phyloP scores from a whole-genome alignment of 2,888 invertebrate species.

The Caprella mutica region DNA sequence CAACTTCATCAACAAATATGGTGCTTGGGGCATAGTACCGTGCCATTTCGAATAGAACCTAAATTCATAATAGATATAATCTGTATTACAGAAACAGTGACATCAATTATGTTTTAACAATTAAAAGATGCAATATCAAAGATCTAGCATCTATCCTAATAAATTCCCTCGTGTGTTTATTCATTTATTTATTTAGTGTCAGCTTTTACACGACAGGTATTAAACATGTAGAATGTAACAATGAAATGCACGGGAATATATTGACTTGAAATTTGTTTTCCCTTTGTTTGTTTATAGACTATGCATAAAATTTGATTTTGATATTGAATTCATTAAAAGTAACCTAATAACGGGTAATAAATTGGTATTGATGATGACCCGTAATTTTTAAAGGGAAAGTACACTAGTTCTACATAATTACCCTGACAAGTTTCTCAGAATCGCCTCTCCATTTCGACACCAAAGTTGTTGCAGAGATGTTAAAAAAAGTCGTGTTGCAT shows the following conservation, averaged over 20 bases:
- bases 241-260: no score
- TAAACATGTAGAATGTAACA: no score
- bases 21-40: conserved; percentile 72
- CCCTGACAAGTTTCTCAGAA: conserved; percentile 81
- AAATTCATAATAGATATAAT: not conserved
- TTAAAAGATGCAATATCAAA: not conserved
- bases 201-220: no score
- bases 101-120: not conserved
- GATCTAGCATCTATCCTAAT: not conserved
- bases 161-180: no score
- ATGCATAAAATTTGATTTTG: no score
- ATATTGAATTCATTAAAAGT: not conserved
- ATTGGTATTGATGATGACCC: no score
- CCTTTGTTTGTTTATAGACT: not conserved
- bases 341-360: no score
- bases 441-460: conserved; percentile 96
- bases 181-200: no score
- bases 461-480: conserved; percentile 74
- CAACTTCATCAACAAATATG: conserved; percentile 86
- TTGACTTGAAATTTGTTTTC: no score
- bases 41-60: conserved; percentile 80
- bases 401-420: conserved; percentile 39
- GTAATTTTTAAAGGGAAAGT: no score
- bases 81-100: not conserved
- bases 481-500: conserved; percentile 70